A percentile compares a stretch with the other conserved stretches of the same genome.
phyloP scores from a whole-genome alignment of 64 coral and sea anemone species.

The Orbicella faveolata region DNA sequence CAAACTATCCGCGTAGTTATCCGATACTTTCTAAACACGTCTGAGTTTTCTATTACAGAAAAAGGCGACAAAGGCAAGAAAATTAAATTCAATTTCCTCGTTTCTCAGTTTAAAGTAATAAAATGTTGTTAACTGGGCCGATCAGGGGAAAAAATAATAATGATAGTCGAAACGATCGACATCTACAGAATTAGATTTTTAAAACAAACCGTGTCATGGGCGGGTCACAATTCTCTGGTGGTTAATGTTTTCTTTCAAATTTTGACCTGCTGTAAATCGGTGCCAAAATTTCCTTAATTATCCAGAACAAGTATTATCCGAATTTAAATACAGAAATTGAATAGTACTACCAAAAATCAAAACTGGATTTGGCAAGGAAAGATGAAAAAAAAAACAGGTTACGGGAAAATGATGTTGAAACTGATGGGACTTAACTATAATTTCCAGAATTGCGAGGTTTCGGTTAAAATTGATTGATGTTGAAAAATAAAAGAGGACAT shows the following conservation, averaged over 20 bases:
- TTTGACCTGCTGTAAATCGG: conserved; percentile 14
- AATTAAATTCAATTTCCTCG: no score
- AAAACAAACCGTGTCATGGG: not conserved
- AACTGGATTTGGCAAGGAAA: not conserved
- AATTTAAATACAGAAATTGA: not conserved
- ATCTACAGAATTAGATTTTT: no score
- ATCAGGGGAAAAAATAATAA: no score
- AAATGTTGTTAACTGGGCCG: no score
- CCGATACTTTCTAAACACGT: no score
- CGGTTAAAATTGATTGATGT: not conserved
- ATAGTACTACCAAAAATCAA: not conserved
- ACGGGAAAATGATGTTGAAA: not conserved
- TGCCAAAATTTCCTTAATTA: not conserved
- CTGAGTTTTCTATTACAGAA: not conserved
- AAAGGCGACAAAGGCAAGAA: no score
- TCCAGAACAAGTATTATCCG: not conserved
- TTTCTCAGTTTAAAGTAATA: no score
- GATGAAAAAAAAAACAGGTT: not conserved
- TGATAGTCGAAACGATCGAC: no score
- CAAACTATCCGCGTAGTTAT: no score
- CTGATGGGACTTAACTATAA: not conserved
- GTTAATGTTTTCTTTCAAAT: not conserved
- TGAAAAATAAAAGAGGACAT: not conserved
- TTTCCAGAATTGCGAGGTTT: not conserved
- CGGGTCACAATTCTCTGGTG: not conserved